Evolutionary conservation across 2,888 invertebrate species (phyloP), one percentile per base, ranked within the genome.

Genomic region (Drosophila buzzatii): DNA sequence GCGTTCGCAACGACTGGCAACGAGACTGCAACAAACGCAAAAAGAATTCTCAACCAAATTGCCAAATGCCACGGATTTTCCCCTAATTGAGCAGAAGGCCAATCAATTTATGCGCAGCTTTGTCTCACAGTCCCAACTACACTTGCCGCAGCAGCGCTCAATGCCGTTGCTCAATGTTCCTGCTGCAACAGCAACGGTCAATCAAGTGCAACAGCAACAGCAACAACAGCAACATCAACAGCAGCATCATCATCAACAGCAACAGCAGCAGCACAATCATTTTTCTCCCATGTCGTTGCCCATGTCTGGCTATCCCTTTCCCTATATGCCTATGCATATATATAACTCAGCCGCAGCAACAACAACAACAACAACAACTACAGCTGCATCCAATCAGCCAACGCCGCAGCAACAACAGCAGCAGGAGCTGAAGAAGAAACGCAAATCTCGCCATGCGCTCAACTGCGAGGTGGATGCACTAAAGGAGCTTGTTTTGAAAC

Each of bases 381-480:
- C 60, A 23, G 14, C 52, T 27, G 27, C 47, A 14, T 9, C 18
- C n/a, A 27, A 20, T 18, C 52, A 20, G 6, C 2, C 9, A n/a
- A 16, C 14, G 5, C 23, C 20, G 6, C 44, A 20, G 2, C 61
- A 33, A 2, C 62, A 42, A 3, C 56, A 57, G 3, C 12, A n/a
- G 12, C 63, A 33, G 20, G 59, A 55, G 14, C 5, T 23, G 14
- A 62, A 55, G 14, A 63, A 35, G 35, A 41, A 39, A 0, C 73
- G 71, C 12, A 75, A 70, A 23, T 68, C 78, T 0, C 76, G 74
- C 1, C 55, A 44, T 1, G 56, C 72, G 1, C 79, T 92, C 0
- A 57, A 49, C 9, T 44, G 44, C 2, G 76, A 91, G 49, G 72
- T 91, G 20, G 71, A 77, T 0, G 85, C 87, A 0, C 69, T 92